Conservation (phyloP, 1,140 invertebrate genomes). For the Drosophila arawakana region DNA sequence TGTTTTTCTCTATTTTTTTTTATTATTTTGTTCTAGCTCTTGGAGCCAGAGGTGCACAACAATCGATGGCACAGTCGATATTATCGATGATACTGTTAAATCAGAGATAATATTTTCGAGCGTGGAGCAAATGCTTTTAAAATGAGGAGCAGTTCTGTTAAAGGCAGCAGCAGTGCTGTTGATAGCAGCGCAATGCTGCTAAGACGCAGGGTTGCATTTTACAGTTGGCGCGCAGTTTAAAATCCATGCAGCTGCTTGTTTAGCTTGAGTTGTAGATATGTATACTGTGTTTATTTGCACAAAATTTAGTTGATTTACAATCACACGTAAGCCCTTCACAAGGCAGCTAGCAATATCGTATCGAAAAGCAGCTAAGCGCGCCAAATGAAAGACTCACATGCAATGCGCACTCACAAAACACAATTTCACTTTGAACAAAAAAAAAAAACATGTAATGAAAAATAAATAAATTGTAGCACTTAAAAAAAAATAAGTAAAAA, state of each 20-base stretch:
- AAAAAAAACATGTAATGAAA: not conserved
- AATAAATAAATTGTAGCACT: not conserved
- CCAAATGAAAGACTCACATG: slow-evolving; percentile 82
- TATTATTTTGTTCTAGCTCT: slow-evolving; percentile 41
- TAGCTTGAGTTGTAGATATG: not conserved
- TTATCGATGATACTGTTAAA: slow-evolving; percentile 30
- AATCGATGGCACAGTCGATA: slow-evolving; percentile 25
- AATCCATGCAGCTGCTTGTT: not conserved
- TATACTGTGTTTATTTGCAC: not conserved
- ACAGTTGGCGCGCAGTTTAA: not conserved
- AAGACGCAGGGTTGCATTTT: slow-evolving; percentile 1
- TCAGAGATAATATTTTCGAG: not conserved
- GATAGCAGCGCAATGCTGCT: slow-evolving; percentile 1
- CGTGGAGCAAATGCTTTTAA: slow-evolving; percentile 5
- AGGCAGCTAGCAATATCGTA: slow-evolving; percentile 81
- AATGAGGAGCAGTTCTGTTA: slow-evolving; percentile 5
- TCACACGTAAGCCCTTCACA: slow-evolving; percentile 83
- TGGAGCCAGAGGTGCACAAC: slow-evolving; percentile 28
- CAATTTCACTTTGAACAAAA: slow-evolving; percentile 6
- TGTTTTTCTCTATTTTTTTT: slow-evolving; percentile 27
- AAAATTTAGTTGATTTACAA: slow-evolving; percentile 54
- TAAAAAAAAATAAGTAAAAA: slow-evolving; percentile 4
- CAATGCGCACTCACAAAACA: slow-evolving; percentile 37
- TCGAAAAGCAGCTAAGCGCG: slow-evolving; percentile 64
- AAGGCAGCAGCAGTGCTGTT: not conserved